phyloP scores from a whole-genome alignment of 2,797 vertebrate species.

The Esox masquinongy region DNA sequence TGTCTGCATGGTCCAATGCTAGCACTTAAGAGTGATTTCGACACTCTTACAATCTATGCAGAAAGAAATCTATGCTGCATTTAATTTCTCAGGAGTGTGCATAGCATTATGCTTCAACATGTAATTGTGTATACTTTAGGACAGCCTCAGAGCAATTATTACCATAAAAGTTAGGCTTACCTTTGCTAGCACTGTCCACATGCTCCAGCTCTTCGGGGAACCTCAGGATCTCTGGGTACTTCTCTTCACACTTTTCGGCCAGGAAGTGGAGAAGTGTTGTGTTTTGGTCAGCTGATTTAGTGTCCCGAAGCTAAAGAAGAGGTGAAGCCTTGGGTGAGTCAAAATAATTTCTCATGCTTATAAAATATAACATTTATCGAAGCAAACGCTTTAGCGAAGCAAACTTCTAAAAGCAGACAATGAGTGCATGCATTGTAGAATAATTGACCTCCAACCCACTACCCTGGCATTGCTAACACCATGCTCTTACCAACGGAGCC shows the following conservation, averaged over 20 bases:
- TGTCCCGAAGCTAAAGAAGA: conserved; percentile 87
- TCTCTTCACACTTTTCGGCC: conserved; percentile 90
- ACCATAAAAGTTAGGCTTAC: conserved; percentile 64
- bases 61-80: neutral
- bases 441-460: neutral
- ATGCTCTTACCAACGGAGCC: neutral
- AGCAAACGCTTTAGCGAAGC: neutral
- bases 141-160: neutral
- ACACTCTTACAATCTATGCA: neutral
- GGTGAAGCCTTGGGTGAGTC: neutral
- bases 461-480: neutral
- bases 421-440: neutral
- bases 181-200: conserved; percentile 93
- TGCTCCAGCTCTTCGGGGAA: conserved; percentile 94
- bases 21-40: neutral
- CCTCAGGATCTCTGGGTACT: conserved; percentile 81
- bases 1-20: neutral
- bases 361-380: neutral
- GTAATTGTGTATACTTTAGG: conserved; percentile 3
- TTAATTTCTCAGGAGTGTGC: neutral
- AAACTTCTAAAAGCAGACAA: neutral
- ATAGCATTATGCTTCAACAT: neutral
- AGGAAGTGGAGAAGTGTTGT: conserved; percentile 93
- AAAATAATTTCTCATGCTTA: neutral
- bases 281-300: conserved; percentile 90